These are phyloP conservation scores for Phycodurus eques DNA, from an alignment of 2,113 vertebrate genomes.

Conservation along the genomic window DNA sequence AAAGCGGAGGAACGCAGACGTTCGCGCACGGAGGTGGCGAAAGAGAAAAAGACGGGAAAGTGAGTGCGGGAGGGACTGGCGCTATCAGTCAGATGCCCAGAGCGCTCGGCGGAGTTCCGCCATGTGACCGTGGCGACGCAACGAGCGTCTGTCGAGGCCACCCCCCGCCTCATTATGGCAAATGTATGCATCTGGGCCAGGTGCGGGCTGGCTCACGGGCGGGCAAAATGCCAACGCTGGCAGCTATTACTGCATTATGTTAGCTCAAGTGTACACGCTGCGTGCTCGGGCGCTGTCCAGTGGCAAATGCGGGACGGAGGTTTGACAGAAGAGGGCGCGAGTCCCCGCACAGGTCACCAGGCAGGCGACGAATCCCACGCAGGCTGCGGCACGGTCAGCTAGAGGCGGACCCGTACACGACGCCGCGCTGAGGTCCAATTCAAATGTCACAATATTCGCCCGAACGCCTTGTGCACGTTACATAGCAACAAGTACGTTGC, in stretches of 20 bases:
- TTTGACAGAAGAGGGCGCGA: neutral
- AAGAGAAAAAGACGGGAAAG: constrained; percentile 27
- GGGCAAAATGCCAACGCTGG: constrained; percentile 64
- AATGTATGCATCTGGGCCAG: constrained; percentile 76
- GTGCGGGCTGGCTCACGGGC: constrained; percentile 63
- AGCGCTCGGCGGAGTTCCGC: constrained; percentile 51
- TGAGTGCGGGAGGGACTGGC: constrained; percentile 53
- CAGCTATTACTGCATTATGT: constrained; percentile 70
- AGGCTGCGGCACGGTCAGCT: neutral
- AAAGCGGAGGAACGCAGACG: constrained; percentile 51
- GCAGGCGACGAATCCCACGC: neutral
- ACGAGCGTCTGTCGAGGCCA: constrained; percentile 71
- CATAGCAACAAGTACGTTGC: too few species aligned
- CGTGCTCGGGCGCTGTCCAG: constrained; percentile 26
- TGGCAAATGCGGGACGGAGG: neutral
- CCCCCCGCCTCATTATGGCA: constrained; percentile 74
- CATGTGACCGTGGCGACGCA: constrained; percentile 65
- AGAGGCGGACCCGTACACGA: neutral
- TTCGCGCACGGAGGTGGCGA: constrained; percentile 6
- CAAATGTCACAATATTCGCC: too few species aligned
- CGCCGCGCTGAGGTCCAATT: too few species aligned
- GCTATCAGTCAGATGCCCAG: constrained; percentile 75
- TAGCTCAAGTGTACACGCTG: constrained; percentile 58
- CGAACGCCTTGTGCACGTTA: too few species aligned
- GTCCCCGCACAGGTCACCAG: neutral